phyloP scores from a whole-genome alignment of 2,888 invertebrate genomes.

The Rhogogaster chlorosoma region DNA sequence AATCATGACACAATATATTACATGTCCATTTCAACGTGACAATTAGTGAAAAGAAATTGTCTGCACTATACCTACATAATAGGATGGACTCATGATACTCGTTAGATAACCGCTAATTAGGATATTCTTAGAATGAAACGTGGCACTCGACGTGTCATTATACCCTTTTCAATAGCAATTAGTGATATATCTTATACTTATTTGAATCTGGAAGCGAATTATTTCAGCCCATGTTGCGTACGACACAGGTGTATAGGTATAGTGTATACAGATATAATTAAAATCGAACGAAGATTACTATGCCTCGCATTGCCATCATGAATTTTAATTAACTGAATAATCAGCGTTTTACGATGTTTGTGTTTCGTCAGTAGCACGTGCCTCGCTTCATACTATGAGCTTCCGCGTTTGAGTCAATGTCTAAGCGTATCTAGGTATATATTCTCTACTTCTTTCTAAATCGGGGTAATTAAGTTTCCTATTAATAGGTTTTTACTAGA shows the following conservation, averaged over 20 bases:
- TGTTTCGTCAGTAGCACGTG: constrained; percentile 4
- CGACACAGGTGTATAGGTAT: not conserved
- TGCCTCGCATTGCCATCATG: constrained; percentile 19
- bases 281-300: constrained; percentile 30
- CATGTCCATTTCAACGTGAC: not conserved
- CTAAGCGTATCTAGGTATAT: not conserved
- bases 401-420: not conserved
- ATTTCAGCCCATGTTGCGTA: not conserved
- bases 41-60: constrained; percentile 7
- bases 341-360: not conserved
- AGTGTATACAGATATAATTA: constrained; percentile 22
- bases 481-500: not conserved
- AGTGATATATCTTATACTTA: not conserved
- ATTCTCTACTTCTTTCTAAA: not conserved
- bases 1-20: not conserved
- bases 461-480: not conserved
- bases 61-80: not conserved
- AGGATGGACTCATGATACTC: not conserved
- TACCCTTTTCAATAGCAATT: not conserved
- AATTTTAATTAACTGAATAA: constrained; percentile 48
- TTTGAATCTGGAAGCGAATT: not conserved
- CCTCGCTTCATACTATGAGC: not conserved
- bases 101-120: constrained; percentile 46
- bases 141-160: not conserved
- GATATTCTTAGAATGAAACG: not conserved